These are phyloP conservation scores for Notolabrus celidotus DNA, from an alignment of 2,797 vertebrate species.

Conservation along the genomic window DNA sequence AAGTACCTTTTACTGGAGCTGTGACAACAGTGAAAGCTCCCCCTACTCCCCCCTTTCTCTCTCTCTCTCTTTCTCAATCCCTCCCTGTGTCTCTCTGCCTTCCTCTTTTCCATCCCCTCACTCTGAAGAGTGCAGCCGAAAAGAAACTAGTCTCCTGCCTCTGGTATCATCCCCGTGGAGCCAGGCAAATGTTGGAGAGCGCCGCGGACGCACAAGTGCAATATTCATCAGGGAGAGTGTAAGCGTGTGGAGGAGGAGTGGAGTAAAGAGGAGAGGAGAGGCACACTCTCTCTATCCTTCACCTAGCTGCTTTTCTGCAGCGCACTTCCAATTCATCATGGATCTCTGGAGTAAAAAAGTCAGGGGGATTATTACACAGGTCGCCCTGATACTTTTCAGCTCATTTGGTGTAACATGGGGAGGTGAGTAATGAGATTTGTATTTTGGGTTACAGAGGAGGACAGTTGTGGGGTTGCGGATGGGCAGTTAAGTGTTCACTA, in stretches of 20 bases:
- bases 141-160: conserved; percentile 51
- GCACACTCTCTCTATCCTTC: conserved; percentile 30
- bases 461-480: not conserved
- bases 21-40: conserved; percentile 28
- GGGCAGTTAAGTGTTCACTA: not conserved
- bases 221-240: conserved; percentile 42
- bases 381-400: conserved; percentile 60
- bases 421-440: conserved; percentile 54
- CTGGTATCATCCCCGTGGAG: conserved; percentile 33
- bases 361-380: conserved; percentile 49
- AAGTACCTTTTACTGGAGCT: conserved; percentile 34
- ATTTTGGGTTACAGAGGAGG: not conserved
- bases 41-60: not conserved
- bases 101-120: conserved; percentile 42
- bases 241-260: conserved; percentile 27
- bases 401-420: conserved; percentile 26
- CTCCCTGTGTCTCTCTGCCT: not conserved
- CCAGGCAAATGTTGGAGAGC: conserved; percentile 40
- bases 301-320: conserved; percentile 29
- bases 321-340: conserved; percentile 57
- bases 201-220: conserved; percentile 30
- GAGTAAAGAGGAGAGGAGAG: conserved; percentile 37
- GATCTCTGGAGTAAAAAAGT: conserved; percentile 66
- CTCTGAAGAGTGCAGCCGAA: conserved; percentile 66
- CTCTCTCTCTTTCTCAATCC: conserved; percentile 7